Base-by-base conservation (phyloP, 2,797 vertebrate genomes). In the Tympanoctomys barrerae region DNA sequence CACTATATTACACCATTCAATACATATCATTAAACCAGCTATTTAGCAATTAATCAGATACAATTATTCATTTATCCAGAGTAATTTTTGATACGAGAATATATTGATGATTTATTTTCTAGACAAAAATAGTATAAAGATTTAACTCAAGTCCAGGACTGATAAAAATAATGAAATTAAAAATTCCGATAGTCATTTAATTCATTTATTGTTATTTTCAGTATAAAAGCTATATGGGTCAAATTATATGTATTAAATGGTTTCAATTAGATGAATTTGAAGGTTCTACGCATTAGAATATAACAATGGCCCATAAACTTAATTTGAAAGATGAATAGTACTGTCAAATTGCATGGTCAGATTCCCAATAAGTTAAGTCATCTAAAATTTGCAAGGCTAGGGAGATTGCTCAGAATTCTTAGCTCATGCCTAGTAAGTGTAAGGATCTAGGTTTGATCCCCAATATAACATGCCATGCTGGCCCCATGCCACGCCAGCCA, bases 311-410 rank as follows among this genome's bases (percentile, higher is more conserved):
- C 11, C 10, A 68, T 80, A 36, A 90, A 66, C 3, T 93, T 39
- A 84, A 78, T 71, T n/a, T 77, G n/a, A 59, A 87, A 75, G 28
- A 87, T 87, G 22, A 1, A 1, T 89, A 18, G 24, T 71, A 33
- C 59, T 84, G 39, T 90, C 81, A 94, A 96, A 85, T 93, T 36
- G 26, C n/a, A 81, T 54, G 64, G 46, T 36, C 62, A 96, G 22
- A 81, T 68, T 71, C 12, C 7, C 28, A 90, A 46, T 93, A 80
- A 83, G 59, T 6, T 49, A 39, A 95, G 71, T 81, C 36, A 89
- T 78, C 61, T 78, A 93, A 39, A 93, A 93, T 96, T 81, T 94
- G 81, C 21, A 13, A 54, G 52, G 52, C 2, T 16, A 16, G 52
- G 52, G 52, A 54, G 52, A 54, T 54, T 16, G 1, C 52, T 13